These are phyloP conservation scores for Acridotheres tristis DNA, from an alignment of 2,797 vertebrate species.

Conservation along the genomic window DNA sequence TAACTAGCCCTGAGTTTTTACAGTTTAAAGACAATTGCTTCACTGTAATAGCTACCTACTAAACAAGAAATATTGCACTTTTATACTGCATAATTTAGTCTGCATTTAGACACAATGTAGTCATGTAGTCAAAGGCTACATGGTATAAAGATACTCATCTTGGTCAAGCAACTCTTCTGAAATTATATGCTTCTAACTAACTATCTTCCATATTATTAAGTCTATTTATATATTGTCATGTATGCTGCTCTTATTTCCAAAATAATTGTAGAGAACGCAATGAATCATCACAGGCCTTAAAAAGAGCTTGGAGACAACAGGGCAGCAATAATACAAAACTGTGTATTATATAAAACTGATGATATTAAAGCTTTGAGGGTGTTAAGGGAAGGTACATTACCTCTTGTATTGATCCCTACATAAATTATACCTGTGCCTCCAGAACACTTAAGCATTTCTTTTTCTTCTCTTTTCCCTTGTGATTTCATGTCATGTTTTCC, in stretches of 20 bases:
- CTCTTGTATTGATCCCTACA: neutral
- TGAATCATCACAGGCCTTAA: neutral
- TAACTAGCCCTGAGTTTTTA: neutral
- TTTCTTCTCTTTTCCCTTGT: neutral
- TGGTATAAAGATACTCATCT: constrained; percentile 21
- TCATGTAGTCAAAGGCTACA: neutral
- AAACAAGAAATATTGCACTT: constrained; percentile 5
- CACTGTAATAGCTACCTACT: neutral
- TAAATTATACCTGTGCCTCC: neutral
- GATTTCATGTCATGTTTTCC: neutral
- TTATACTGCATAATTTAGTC: constrained; percentile 27
- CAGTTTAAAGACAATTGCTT: neutral
- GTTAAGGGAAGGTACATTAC: neutral
- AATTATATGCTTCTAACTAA: constrained; percentile 41
- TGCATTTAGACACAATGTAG: constrained; percentile 29
- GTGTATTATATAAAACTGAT: neutral
- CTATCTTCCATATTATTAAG: neutral
- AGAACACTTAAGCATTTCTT: neutral
- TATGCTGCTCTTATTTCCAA: neutral
- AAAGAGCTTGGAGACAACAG: neutral
- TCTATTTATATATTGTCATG: neutral
- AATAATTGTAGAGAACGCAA: neutral
- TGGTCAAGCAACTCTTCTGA: constrained; percentile 42
- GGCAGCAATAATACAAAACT: neutral
- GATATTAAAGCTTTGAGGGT: neutral